Percentiles rank a stretch among this genome's conserved stretches.
These are phyloP conservation scores for Poeciliopsis paucimaculata DNA, from an alignment of 2,797 vertebrate genomes.

Conservation along the genomic window DNA sequence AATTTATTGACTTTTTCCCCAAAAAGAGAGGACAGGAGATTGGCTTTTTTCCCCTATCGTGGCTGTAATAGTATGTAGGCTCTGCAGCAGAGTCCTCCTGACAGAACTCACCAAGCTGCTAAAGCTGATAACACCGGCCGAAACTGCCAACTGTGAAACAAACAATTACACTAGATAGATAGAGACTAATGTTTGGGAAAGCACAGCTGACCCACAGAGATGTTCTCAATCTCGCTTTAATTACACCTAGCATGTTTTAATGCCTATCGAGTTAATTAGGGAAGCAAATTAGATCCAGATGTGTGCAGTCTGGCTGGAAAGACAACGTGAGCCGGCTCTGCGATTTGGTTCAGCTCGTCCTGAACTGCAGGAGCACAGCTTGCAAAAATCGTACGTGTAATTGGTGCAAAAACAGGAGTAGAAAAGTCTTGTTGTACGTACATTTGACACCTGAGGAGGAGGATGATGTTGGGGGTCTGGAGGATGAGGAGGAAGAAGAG, in stretches of 20 bases:
- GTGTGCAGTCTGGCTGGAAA: conserved; percentile 46
- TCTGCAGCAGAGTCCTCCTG: conserved; percentile 51
- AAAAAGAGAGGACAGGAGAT: conserved; percentile 68
- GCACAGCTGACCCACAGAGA: conserved; percentile 58
- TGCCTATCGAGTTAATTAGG: conserved; percentile 56
- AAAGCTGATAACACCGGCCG: conserved; percentile 61
- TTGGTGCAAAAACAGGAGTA: not conserved
- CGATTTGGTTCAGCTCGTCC: conserved; percentile 36
- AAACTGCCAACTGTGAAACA: conserved; percentile 62
- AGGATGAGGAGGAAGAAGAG: conserved; percentile 84
- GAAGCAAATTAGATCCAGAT: conserved; percentile 48
- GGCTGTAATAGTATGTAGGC: conserved; percentile 28
- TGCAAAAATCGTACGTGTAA: not conserved
- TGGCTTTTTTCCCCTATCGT: conserved; percentile 20
- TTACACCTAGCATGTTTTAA: conserved; percentile 58
- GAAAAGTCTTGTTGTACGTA: conserved; percentile 74
- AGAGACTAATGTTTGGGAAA: conserved; percentile 53
- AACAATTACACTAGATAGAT: conserved; percentile 64
- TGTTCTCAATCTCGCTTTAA: conserved; percentile 61
- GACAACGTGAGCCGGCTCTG: conserved; percentile 41
- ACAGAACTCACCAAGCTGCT: conserved; percentile 67
- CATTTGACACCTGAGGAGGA: conserved; percentile 90
- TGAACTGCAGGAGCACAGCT: conserved; percentile 43
- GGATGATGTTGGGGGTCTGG: conserved; percentile 87
- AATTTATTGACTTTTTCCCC: conserved; percentile 55